A percentile compares a stretch with the other conserved stretches of the same genome.
Conservation (phyloP, 2,797 vertebrate species). For the Smutsia temminckii region DNA sequence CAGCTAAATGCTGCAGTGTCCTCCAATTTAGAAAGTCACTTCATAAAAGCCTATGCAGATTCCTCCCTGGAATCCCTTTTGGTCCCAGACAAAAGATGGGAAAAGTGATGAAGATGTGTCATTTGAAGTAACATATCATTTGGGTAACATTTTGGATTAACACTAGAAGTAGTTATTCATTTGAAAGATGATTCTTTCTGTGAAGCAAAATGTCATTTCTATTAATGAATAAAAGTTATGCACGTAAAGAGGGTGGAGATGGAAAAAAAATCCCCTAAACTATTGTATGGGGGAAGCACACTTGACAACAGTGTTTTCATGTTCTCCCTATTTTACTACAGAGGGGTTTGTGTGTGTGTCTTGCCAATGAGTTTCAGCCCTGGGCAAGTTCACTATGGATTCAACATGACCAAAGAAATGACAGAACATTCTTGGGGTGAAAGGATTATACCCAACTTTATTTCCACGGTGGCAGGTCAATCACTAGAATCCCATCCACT, state of each 20-base stretch:
- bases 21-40: constrained; percentile 52
- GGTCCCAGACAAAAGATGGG: neutral
- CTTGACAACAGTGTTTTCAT: neutral
- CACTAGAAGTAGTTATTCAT: neutral
- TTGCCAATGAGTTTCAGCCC: no score
- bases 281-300: neutral
- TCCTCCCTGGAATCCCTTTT: neutral
- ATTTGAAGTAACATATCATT: neutral
- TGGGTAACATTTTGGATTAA: neutral
- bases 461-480: no score
- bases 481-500: no score
- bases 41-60: constrained; percentile 4
- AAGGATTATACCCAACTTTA: no score
- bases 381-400: no score
- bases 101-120: constrained; percentile 16
- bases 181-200: neutral
- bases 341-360: neutral
- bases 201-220: constrained; percentile 38
- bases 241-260: neutral
- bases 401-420: no score
- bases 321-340: neutral
- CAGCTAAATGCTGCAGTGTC: constrained; percentile 24
- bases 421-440: no score
- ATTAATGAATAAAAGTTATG: constrained; percentile 30
- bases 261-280: neutral